These are phyloP conservation scores for pig (Sus scrofa) DNA, from an alignment of 2,113 vertebrate species.

Conservation along the genomic window DNA sequence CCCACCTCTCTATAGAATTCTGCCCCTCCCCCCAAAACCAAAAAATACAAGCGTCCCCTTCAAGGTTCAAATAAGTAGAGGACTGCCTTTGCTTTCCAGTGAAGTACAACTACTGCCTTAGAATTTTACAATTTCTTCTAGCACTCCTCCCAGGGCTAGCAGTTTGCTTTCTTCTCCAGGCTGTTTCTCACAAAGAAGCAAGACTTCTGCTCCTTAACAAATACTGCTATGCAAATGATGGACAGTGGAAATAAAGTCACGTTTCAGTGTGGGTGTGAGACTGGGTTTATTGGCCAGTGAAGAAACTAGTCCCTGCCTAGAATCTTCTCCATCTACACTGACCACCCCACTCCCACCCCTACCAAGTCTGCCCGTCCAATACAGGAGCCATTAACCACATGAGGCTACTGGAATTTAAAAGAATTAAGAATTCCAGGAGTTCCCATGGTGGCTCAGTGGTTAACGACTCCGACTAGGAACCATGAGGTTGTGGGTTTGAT, in stretches of 20 bases:
- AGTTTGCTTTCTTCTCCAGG: background rate
- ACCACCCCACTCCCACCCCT: too few relatives aligned
- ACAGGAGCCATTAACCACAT: background rate
- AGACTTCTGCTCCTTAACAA: background rate
- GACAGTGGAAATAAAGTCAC: background rate
- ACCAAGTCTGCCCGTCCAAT: background rate
- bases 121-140: background rate
- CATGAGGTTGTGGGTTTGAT: too few relatives aligned
- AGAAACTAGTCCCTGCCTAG: background rate
- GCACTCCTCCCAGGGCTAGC: background rate
- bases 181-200: conserved; percentile 10
- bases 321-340: background rate
- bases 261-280: background rate
- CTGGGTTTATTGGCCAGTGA: background rate
- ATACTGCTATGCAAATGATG: too few relatives aligned
- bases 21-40: background rate
- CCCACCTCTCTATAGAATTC: background rate
- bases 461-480: too few relatives aligned
- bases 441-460: too few relatives aligned
- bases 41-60: background rate
- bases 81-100: background rate
- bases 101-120: background rate
- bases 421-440: background rate
- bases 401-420: background rate
- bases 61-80: background rate